phyloP scores from a whole-genome alignment of 2,797 vertebrate species.

The Monodelphis domestica region DNA sequence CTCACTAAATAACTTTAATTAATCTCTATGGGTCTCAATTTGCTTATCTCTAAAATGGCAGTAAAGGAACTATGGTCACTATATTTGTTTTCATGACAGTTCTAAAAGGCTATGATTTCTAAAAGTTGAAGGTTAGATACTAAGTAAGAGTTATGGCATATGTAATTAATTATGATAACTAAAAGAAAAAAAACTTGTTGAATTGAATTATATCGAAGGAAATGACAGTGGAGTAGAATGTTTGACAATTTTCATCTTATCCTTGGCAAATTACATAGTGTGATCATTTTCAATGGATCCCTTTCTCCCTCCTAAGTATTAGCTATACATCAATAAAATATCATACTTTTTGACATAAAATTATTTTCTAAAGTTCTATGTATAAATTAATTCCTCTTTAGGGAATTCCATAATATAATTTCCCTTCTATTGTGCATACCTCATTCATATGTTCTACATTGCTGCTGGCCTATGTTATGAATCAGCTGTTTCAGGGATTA shows the following conservation, averaged over 20 bases:
- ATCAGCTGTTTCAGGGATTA: conserved; percentile 65
- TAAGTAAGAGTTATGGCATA: neutral
- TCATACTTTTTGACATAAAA: conserved; percentile 68
- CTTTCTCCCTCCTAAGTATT: conserved; percentile 51
- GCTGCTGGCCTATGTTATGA: conserved; percentile 40
- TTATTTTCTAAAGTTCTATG: conserved; percentile 72
- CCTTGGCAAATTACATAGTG: conserved; percentile 67
- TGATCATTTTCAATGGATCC: conserved; percentile 55
- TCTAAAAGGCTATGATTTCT: conserved; percentile 12
- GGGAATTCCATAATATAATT: conserved; percentile 73
- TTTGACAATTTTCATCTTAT: conserved; percentile 59
- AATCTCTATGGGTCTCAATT: neutral
- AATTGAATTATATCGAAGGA: conserved; percentile 41
- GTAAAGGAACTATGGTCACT: neutral
- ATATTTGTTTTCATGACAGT: neutral
- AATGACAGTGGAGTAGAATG: neutral
- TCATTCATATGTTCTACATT: conserved; percentile 39
- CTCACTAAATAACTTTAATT: neutral
- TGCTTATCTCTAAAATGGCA: neutral
- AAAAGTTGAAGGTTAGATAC: conserved; percentile 33
- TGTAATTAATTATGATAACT: neutral
- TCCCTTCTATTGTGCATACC: conserved; percentile 64
- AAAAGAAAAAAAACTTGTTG: conserved; percentile 53
- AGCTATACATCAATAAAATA: conserved; percentile 72
- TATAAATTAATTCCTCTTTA: conserved; percentile 69